These are phyloP conservation scores for Tragelaphus scriptus DNA, from an alignment of 2,113 vertebrate species.

Conservation along the genomic window DNA sequence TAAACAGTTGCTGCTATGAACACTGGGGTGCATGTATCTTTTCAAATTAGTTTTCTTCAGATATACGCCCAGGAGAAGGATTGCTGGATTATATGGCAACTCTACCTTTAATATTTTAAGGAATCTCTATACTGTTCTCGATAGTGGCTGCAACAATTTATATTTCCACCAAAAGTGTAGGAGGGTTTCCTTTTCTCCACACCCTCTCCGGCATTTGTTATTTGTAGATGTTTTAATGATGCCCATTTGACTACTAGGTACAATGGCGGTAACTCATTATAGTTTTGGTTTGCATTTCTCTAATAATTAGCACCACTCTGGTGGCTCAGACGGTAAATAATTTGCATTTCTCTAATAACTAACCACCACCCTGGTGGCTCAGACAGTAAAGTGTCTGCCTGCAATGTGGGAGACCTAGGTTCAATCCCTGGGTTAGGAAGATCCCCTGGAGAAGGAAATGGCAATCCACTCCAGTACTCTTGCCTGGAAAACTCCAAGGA, in stretches of 20 bases:
- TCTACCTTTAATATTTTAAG: not conserved
- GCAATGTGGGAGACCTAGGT: too few species aligned
- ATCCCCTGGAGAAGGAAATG: too few species aligned
- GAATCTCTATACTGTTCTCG: not conserved
- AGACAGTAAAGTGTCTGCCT: too few species aligned
- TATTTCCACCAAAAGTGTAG: not conserved
- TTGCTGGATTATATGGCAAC: not conserved
- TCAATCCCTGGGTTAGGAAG: too few species aligned
- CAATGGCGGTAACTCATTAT: not conserved
- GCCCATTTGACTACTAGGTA: not conserved
- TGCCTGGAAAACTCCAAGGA: too few species aligned
- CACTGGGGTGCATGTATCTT: not conserved
- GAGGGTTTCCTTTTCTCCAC: not conserved
- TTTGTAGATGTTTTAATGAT: not conserved
- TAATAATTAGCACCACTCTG: not conserved
- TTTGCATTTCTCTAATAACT: too few species aligned
- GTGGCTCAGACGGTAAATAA: too few species aligned
- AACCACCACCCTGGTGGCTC: too few species aligned
- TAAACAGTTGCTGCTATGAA: not conserved
- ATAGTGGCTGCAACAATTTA: not conserved
- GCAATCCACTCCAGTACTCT: too few species aligned
- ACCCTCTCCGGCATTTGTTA: not conserved
- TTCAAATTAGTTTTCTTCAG: not conserved
- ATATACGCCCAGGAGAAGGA: not conserved
- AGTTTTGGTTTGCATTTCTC: not conserved